phyloP scores from a whole-genome alignment of 2,113 vertebrate genomes.

The Eretmochelys imbricata region DNA sequence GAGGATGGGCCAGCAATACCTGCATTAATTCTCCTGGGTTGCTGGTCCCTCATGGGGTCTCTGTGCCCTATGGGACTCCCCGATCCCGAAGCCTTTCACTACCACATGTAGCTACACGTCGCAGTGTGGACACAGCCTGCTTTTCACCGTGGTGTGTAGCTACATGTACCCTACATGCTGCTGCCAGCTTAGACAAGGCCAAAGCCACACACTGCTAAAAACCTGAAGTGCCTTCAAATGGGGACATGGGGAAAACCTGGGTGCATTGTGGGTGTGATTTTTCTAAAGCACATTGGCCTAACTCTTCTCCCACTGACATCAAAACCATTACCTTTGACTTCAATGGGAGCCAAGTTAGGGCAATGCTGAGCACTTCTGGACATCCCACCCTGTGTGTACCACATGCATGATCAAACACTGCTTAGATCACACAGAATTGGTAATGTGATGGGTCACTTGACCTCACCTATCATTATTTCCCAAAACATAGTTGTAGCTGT shows the following conservation, averaged over 20 bases:
- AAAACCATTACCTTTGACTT: neutral
- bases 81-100: too few relatives aligned
- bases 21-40: too few relatives aligned
- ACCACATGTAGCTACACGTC: neutral
- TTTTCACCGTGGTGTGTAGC: too few relatives aligned
- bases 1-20: too few relatives aligned
- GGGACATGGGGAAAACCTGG: neutral
- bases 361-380: neutral
- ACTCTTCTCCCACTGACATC: neutral
- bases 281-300: neutral
- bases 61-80: neutral
- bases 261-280: neutral
- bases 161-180: neutral
- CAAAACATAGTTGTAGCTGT: neutral
- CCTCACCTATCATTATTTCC: neutral
- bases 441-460: neutral
- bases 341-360: neutral
- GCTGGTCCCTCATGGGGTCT: neutral
- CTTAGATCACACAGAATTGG: neutral
- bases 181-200: neutral
- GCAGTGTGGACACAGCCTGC: neutral
- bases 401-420: neutral
- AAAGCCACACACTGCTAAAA: neutral
- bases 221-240: neutral
- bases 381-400: neutral